Evolutionary conservation across 2,113 vertebrate species (phyloP).

Genomic region (Sinocyclocheilus grahami): DNA sequence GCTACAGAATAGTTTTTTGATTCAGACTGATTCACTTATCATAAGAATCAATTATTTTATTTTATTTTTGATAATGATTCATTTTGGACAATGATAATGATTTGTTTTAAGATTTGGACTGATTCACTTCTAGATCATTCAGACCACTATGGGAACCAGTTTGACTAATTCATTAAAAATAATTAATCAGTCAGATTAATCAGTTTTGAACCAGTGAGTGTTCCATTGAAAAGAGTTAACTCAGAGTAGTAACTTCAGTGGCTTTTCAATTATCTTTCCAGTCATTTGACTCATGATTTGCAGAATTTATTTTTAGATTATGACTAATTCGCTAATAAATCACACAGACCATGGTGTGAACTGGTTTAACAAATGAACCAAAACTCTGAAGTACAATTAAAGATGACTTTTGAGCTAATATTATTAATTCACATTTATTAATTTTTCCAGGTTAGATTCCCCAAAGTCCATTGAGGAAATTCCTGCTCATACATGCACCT

Average conservation of each 20-base stretch:
- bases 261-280: not conserved
- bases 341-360: not conserved
- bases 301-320: not conserved
- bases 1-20: not conserved
- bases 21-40: no score
- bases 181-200: not conserved
- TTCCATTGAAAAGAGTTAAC: not conserved
- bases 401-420: not conserved
- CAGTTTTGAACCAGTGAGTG: not conserved
- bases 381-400: not conserved
- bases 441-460: not conserved
- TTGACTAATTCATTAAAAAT: not conserved
- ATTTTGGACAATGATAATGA: no score
- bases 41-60: no score
- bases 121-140: not conserved
- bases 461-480: not conserved
- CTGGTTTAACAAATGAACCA: not conserved
- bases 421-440: not conserved
- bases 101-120: not conserved
- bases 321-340: not conserved
- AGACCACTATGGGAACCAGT: not conserved
- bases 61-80: no score
- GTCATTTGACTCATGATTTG: not conserved
- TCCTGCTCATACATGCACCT: not conserved
- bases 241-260: not conserved